phyloP scores from a whole-genome alignment of 2,113 vertebrate species.

The Tetrax tetrax region DNA sequence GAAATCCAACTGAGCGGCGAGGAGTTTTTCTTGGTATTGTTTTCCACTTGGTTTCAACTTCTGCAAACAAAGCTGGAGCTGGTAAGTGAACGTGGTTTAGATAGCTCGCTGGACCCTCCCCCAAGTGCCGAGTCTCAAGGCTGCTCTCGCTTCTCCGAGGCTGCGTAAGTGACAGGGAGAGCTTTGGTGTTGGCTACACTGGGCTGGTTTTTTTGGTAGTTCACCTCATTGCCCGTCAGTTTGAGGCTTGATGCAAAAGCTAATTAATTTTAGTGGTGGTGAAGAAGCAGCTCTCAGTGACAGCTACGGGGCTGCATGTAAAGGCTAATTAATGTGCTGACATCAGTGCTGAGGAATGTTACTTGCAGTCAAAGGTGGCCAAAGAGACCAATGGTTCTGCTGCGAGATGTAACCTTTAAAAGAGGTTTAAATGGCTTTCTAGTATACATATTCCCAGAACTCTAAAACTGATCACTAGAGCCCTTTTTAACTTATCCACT shows the following conservation, averaged over 20 bases:
- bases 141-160: background rate
- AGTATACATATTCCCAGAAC: background rate
- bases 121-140: background rate
- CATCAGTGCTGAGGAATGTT: background rate
- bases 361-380: background rate
- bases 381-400: background rate
- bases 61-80: slow-evolving; percentile 14
- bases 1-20: background rate
- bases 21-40: background rate
- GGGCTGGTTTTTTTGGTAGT: background rate
- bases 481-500: background rate
- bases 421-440: background rate
- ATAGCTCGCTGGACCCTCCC: background rate
- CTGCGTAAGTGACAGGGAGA: background rate
- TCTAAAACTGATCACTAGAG: background rate
- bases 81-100: slow-evolving; percentile 1
- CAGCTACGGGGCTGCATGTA: background rate
- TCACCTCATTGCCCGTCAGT: background rate
- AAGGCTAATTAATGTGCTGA: background rate
- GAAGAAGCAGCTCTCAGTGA: background rate
- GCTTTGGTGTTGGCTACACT: background rate
- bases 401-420: background rate
- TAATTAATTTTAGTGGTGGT: background rate
- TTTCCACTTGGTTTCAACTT: slow-evolving; percentile 24
- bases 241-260: background rate